Percentiles rank a stretch among this genome's conserved stretches.
phyloP scores from a whole-genome alignment of 1,140 invertebrate genomes.

The Drosophila seguyi region DNA sequence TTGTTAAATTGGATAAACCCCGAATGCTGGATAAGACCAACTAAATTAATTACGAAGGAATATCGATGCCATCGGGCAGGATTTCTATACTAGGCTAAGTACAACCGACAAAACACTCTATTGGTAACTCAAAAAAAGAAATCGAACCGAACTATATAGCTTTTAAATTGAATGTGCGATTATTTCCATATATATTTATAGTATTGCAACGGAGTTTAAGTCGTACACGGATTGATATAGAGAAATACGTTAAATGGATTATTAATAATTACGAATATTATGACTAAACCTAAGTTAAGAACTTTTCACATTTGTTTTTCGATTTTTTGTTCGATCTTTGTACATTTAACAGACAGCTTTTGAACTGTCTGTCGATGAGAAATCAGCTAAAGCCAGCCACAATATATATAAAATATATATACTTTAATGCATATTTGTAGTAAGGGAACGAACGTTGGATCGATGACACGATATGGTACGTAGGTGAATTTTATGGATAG shows the following conservation, averaged over 20 bases:
- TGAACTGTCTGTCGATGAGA: slow-evolving; percentile 47
- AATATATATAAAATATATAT: slow-evolving; percentile 45
- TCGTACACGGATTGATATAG: slow-evolving; percentile 17
- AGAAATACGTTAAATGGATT: slow-evolving; percentile 48
- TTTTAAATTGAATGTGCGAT: slow-evolving; percentile 40
- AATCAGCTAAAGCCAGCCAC: slow-evolving; percentile 63
- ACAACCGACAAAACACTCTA: slow-evolving; percentile 40
- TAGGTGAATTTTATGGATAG: slow-evolving; percentile 62
- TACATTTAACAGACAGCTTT: slow-evolving; percentile 51
- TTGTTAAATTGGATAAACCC: slow-evolving; percentile 63
- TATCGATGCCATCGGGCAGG: slow-evolving; percentile 37
- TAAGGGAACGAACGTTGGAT: slow-evolving; percentile 37
- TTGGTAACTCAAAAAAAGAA: slow-evolving; percentile 36
- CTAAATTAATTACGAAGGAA: slow-evolving; percentile 69
- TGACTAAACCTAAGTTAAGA: slow-evolving; percentile 30
- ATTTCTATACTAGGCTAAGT: slow-evolving; percentile 53
- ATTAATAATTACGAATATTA: slow-evolving; percentile 28
- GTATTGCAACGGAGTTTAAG: neutral
- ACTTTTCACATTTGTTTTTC: slow-evolving; percentile 20
- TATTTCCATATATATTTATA: slow-evolving; percentile 9
- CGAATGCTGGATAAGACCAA: slow-evolving; percentile 79
- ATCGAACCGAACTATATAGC: slow-evolving; percentile 32
- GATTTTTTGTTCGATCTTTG: slow-evolving; percentile 32
- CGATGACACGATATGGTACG: slow-evolving; percentile 28
- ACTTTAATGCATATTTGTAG: slow-evolving; percentile 40